Percentiles rank a stretch among this genome's conserved stretches.
Conservation (phyloP, 2,113 vertebrate genomes). For the Lethenteron camtschaticum region DNA sequence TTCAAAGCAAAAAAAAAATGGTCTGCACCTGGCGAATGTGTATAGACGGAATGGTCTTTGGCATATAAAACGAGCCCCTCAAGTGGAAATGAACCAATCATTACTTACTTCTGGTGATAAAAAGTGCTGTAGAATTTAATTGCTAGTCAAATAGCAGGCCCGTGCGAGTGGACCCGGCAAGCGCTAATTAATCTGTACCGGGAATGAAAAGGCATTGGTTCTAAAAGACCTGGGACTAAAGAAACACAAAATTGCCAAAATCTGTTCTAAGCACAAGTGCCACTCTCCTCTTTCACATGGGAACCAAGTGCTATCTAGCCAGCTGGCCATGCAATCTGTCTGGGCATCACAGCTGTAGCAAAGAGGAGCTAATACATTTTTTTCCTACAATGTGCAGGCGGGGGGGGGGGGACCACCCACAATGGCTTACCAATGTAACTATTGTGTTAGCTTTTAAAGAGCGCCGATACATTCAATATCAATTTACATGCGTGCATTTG, state of each 20-base stretch:
- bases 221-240: slow-evolving; percentile 1
- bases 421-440: too few species aligned
- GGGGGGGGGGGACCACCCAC: too few species aligned
- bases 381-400: too few species aligned
- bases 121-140: slow-evolving; percentile 1
- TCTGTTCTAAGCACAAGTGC: slow-evolving; percentile 5
- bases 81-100: slow-evolving; percentile 3
- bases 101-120: background rate
- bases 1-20: background rate
- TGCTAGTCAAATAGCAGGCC: background rate
- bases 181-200: slow-evolving; percentile 1
- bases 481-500: too few species aligned
- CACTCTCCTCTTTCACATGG: background rate
- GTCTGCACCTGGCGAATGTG: slow-evolving; percentile 5
- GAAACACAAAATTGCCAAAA: background rate
- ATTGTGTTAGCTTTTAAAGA: too few species aligned
- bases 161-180: background rate
- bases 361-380: background rate
- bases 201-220: background rate
- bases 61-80: background rate
- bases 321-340: background rate
- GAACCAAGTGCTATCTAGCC: slow-evolving; percentile 4
- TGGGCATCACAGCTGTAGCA: slow-evolving; percentile 3
- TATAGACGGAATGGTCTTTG: background rate
- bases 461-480: too few species aligned